Evolutionary conservation across 2,888 invertebrate genomes (phyloP).

Genomic region (Drosophila lacicola): DNA sequence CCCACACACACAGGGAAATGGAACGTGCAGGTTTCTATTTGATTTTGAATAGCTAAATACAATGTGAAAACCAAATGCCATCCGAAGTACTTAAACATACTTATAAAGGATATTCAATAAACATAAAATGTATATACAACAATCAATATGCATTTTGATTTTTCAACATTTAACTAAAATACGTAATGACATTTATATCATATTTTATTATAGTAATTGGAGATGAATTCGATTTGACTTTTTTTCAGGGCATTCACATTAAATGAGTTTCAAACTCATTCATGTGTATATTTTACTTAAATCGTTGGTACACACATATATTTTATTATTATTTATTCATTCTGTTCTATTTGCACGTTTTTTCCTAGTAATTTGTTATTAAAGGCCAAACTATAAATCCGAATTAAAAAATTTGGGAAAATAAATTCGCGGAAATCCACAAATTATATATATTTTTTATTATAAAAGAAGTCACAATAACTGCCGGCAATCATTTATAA

Average conservation of each 20-base stretch:
- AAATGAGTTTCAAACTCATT: conserved; percentile 20
- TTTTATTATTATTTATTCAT: not conserved
- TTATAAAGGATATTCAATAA: conserved; percentile 13
- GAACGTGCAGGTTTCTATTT: conserved; percentile 29
- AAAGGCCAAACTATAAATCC: conserved; percentile 5
- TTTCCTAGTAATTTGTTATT: conserved; percentile 8
- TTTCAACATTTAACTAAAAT: conserved; percentile 7
- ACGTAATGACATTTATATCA: not conserved
- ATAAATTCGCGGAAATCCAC: not conserved
- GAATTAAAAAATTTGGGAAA: not conserved
- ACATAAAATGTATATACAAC: conserved; percentile 20
- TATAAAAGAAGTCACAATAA: not conserved
- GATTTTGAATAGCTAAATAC: conserved; percentile 18
- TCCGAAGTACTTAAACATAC: conserved; percentile 14
- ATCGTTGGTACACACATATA: conserved; percentile 10
- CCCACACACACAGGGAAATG: not conserved
- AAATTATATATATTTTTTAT: not conserved
- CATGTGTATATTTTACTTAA: conserved; percentile 17
- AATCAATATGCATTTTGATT: conserved; percentile 2
- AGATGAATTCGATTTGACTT: conserved; percentile 7
- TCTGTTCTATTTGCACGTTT: not conserved
- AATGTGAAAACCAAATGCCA: conserved; percentile 18
- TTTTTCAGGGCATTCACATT: conserved; percentile 23
- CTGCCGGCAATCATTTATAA: too few species aligned
- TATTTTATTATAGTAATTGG: not conserved